Evolutionary conservation across 2,113 vertebrate genomes (phyloP).

Genomic region (Crotalus tigris): DNA sequence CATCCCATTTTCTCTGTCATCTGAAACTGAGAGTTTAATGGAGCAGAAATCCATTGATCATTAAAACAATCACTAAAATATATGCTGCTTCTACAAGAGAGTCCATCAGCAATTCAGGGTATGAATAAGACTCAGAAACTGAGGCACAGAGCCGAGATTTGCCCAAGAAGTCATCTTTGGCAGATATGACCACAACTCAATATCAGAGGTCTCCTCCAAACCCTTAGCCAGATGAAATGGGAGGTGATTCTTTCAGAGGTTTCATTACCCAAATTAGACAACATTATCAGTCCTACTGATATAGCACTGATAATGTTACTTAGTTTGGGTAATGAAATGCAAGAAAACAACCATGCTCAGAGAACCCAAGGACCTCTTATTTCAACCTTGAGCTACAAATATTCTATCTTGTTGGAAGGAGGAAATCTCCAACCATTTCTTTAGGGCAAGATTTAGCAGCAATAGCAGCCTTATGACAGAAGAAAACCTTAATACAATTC

Average conservation of each 20-base stretch:
- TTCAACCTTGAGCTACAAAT: not conserved
- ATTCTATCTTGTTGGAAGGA: not conserved
- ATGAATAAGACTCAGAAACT: not conserved
- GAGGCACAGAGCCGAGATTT: not conserved
- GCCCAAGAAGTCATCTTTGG: not conserved
- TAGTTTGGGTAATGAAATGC: no score
- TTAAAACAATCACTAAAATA: not conserved
- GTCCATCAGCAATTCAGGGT: not conserved
- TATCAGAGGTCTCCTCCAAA: not conserved
- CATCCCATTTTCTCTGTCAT: not conserved
- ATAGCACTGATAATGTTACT: no score
- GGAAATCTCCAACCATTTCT: not conserved
- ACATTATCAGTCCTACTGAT: not conserved
- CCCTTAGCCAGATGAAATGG: not conserved
- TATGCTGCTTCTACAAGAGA: not conserved
- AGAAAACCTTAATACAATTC: not conserved
- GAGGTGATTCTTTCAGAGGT: not conserved
- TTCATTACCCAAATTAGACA: not conserved
- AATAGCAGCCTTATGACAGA: not conserved
- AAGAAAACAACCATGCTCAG: not conserved
- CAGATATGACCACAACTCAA: not conserved
- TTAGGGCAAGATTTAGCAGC: not conserved
- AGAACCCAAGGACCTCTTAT: not conserved
- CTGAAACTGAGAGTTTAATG: rapidly evolving
- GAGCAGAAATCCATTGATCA: not conserved